Conservation (phyloP, 2,888 invertebrate genomes). For the Pristionchus mayeri region DNA sequence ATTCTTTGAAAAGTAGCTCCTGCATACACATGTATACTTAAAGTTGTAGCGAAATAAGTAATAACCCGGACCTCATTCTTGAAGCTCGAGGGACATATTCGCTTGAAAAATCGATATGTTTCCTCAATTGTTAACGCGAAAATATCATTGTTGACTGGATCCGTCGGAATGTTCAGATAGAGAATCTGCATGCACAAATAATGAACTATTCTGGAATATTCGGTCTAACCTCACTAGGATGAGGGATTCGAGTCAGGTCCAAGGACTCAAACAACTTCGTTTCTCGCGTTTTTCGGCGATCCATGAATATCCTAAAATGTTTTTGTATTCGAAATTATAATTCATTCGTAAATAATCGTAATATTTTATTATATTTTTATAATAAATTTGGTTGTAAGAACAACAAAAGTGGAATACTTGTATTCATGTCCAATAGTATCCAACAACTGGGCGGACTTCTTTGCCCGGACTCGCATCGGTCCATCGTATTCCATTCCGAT, state of each 20-base stretch:
- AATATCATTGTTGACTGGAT: too few species aligned
- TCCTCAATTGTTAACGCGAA: not conserved
- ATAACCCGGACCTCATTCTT: not conserved
- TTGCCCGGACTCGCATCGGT: not conserved
- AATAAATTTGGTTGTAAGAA: too few species aligned
- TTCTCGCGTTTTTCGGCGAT: not conserved
- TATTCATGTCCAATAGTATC: not conserved
- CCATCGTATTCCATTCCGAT: not conserved
- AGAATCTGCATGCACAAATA: too few species aligned
- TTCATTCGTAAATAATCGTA: too few species aligned
- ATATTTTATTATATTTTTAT: too few species aligned
- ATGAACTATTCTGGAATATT: too few species aligned
- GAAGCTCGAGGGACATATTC: not conserved
- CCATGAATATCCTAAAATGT: not conserved
- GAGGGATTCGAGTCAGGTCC: not conserved
- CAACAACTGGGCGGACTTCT: not conserved
- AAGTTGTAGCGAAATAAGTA: not conserved
- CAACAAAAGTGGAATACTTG: not conserved
- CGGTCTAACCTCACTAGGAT: not conserved
- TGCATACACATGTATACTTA: not conserved
- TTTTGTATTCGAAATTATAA: not conserved
- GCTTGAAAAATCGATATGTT: not conserved
- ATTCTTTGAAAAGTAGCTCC: slow-evolving; percentile 3
- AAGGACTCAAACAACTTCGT: not conserved
- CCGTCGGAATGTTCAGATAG: too few species aligned